Evolutionary conservation across 2,113 vertebrate species (phyloP).

Genomic region (Forbesichthys agassizii): DNA sequence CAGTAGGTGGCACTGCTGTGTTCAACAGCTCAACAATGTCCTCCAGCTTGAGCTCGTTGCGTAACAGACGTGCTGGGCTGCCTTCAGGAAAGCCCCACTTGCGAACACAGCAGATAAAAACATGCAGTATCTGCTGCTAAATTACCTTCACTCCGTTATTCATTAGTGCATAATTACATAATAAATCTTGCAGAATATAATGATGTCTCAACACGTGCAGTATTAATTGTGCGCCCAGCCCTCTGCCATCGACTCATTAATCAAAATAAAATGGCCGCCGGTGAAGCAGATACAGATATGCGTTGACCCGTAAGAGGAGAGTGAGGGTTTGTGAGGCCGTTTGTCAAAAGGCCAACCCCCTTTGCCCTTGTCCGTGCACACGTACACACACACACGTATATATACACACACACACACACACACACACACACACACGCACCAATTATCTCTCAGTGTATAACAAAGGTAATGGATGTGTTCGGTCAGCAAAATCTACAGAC

Average conservation of each 20-base stretch:
- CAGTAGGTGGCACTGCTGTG: too few species aligned
- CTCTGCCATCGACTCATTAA: conserved; percentile 53
- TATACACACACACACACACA: conserved; percentile 3
- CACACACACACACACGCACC: conserved; percentile 1
- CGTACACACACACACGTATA: conserved; percentile 17
- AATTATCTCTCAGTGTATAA: not conserved
- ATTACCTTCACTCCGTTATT: conserved; percentile 38
- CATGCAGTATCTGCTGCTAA: conserved; percentile 15
- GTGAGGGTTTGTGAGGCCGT: conserved; percentile 37
- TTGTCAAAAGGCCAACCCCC: conserved; percentile 25
- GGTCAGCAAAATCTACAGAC: not conserved
- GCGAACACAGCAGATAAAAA: conserved; percentile 15
- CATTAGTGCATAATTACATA: conserved; percentile 57
- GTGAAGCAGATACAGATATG: too few species aligned
- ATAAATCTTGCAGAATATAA: conserved; percentile 64
- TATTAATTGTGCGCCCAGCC: conserved; percentile 53
- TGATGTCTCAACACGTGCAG: conserved; percentile 36
- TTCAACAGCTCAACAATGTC: too few species aligned
- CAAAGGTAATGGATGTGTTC: not conserved
- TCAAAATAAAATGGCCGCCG: conserved; percentile 34
- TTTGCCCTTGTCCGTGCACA: not conserved
- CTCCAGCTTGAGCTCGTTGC: too few species aligned
- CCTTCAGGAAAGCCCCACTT: conserved; percentile 1
- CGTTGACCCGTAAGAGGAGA: conserved; percentile 35
- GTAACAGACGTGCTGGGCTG: too few species aligned